Percentiles rank a stretch among this genome's conserved stretches.
Evolutionary conservation across 2,888 invertebrate genomes (phyloP).

Genomic region (Rotaria socialis): DNA sequence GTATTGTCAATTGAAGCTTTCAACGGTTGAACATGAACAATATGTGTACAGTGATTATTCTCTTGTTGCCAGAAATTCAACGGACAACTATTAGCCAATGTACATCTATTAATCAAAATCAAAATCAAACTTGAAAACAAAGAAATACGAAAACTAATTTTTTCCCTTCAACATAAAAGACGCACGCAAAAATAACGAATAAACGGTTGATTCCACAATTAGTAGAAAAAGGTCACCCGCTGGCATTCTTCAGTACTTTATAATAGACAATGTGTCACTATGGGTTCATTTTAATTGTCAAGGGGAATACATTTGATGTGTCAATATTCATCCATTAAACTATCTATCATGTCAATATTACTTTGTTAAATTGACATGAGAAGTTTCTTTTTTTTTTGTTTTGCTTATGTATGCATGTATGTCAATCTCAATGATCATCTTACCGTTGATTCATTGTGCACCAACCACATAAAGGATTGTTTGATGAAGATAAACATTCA

Average conservation of each 20-base stretch:
- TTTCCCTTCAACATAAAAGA: too few species aligned
- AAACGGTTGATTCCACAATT: background rate
- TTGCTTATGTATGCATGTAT: conserved; percentile 1
- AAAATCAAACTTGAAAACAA: too few species aligned
- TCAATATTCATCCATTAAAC: background rate
- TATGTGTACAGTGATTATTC: conserved; percentile 18
- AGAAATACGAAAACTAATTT: too few species aligned
- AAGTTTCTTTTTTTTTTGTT: background rate
- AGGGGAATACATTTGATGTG: background rate
- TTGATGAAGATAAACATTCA: conserved; percentile 30
- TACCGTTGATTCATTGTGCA: conserved; percentile 21
- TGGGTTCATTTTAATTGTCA: conserved; percentile 1
- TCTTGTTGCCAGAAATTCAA: conserved; percentile 15
- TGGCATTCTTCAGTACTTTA: background rate
- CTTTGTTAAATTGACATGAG: conserved; percentile 16
- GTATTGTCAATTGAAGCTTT: background rate
- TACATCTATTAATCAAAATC: background rate
- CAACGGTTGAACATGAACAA: conserved; percentile 9
- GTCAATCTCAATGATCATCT: conserved; percentile 33
- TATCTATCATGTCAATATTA: background rate
- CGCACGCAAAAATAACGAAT: too few species aligned
- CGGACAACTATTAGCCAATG: background rate
- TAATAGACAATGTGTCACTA: background rate
- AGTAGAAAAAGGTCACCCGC: background rate
- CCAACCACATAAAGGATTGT: conserved; percentile 31